A percentile compares a stretch with the other conserved stretches of the same genome.
Conservation (phyloP, 2,113 vertebrate genomes). For the Ceyx cyanopectus region DNA sequence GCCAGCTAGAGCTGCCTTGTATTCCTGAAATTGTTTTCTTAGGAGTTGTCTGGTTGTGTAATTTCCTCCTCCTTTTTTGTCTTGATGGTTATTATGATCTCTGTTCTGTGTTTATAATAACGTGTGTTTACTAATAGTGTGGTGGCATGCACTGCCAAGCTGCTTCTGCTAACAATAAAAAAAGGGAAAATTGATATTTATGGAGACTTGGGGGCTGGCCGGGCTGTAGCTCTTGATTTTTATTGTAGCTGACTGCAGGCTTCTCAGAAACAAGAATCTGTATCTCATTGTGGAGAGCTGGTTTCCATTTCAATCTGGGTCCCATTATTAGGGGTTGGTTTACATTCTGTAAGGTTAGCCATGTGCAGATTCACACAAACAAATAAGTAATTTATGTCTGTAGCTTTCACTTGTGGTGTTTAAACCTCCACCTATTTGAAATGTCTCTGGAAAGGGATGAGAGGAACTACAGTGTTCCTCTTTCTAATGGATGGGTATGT, state of each 20-base stretch:
- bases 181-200: slow-evolving; percentile 56
- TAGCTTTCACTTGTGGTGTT: slow-evolving; percentile 55
- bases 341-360: slow-evolving; percentile 49
- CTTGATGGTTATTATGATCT: not conserved
- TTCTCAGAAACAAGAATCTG: slow-evolving; percentile 53
- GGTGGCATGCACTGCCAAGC: slow-evolving; percentile 47
- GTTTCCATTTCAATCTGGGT: slow-evolving; percentile 65
- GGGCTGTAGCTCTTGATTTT: slow-evolving; percentile 43
- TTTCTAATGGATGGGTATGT: not conserved
- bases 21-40: not conserved
- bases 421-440: slow-evolving; percentile 54
- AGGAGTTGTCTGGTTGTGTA: not conserved
- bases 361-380: slow-evolving; percentile 62
- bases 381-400: slow-evolving; percentile 44
- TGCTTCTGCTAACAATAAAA: slow-evolving; percentile 65
- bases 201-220: not conserved
- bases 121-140: slow-evolving; percentile 64
- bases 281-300: slow-evolving; percentile 61
- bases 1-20: not conserved
- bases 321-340: slow-evolving; percentile 60
- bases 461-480: slow-evolving; percentile 6
- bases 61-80: not conserved
- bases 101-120: slow-evolving; percentile 47
- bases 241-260: slow-evolving; percentile 65
- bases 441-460: slow-evolving; percentile 38